Conservation (phyloP, 2,113 vertebrate genomes). For the Camelus bactrianus region DNA sequence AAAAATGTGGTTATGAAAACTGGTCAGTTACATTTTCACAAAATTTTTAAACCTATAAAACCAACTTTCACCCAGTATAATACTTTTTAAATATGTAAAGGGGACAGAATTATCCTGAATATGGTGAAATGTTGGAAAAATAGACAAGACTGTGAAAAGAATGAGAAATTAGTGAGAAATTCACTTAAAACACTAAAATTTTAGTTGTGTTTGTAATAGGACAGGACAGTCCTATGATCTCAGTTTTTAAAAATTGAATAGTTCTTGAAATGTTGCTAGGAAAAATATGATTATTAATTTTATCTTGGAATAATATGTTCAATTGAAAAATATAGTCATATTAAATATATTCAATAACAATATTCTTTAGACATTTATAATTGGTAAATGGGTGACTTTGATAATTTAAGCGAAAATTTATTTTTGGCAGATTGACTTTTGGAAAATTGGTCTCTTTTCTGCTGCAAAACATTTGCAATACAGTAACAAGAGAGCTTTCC, state of each 20-base stretch:
- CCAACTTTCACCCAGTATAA: background rate
- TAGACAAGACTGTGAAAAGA: background rate
- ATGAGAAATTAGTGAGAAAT: background rate
- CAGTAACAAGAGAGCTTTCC: background rate
- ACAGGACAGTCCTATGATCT: background rate
- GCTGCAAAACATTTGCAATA: background rate
- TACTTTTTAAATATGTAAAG: background rate
- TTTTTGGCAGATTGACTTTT: background rate
- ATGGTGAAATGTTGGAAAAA: slow-evolving; percentile 17
- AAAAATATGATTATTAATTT: background rate
- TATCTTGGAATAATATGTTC: background rate
- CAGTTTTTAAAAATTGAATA: slow-evolving; percentile 39
- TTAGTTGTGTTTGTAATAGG: background rate
- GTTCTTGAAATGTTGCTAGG: background rate
- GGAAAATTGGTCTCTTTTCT: background rate
- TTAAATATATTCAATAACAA: background rate
- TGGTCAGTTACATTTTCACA: background rate
- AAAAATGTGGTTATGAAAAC: background rate
- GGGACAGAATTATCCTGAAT: background rate
- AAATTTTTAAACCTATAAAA: background rate
- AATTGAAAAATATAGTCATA: background rate
- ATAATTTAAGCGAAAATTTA: background rate
- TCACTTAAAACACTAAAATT: background rate
- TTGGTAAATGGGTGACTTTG: background rate
- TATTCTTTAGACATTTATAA: background rate